Base-by-base conservation (phyloP, 2,797 vertebrate genomes). In the Nyctibius grandis region DNA sequence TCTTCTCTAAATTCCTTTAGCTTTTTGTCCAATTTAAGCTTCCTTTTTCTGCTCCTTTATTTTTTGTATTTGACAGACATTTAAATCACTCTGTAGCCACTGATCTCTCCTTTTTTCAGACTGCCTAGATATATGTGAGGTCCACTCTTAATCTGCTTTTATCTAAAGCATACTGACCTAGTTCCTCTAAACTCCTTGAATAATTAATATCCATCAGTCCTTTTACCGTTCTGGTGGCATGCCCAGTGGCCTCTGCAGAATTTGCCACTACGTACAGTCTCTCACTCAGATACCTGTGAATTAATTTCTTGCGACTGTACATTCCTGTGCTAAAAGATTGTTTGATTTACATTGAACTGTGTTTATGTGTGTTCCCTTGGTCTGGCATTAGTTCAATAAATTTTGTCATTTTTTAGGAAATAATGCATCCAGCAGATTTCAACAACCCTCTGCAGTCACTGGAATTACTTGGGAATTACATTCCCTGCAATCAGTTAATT, bases 81-180 rank as follows among this genome's bases (percentile, higher is more conserved):
- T 61, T 85, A 73, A 92, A 89, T 88, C 44, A 23, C 11, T 79
- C 65, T 78, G 33, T 64, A 78, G 59, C 80, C 56, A 89, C 85
- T 90, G 68, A 77, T 67, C 63, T 85, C 69, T 82, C 59, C 9
- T 78, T 57, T 92, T 93, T 85, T 80, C 93, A 89, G 86, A 11
- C 86, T 89, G 78, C 67, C n/a, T 25, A 75, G 56, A 76, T 94
- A 31, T 29, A 38, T 65, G 45, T 9, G 45, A 93, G 82, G 76
- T 91, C 64, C 76, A 57, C 73, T 86, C 92, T 65, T 96, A 97
- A 97, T 96, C 96, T 95, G 86, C 88, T 93, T 95, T 96, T 91
- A 91, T 93, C 76, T 91, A 95, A 84, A 95, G 88, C 93, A 93
- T 87, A 93, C 75, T 97, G 95, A 88, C 95, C 95, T 97, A 95